phyloP scores from a whole-genome alignment of 2,113 vertebrate species.

The Picathartes gymnocephalus region DNA sequence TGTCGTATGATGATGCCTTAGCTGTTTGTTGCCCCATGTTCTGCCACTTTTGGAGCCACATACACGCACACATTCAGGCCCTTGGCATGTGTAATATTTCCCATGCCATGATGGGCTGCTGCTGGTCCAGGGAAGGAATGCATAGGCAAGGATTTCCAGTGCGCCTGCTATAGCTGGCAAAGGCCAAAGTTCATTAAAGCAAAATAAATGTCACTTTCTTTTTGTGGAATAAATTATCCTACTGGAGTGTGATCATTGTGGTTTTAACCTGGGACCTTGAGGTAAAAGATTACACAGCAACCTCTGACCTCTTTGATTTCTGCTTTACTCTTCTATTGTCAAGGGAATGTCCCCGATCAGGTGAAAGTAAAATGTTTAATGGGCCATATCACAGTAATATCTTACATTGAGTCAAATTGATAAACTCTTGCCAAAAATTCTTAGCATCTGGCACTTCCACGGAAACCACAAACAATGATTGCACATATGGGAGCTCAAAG shows the following conservation, averaged over 20 bases:
- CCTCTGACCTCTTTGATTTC: constrained; percentile 74
- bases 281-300: constrained; percentile 61
- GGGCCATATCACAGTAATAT: constrained; percentile 45
- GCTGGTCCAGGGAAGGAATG: background rate
- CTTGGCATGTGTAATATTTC: background rate
- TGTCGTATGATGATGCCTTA: background rate
- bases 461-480: constrained; percentile 47
- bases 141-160: background rate
- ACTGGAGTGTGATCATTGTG: constrained; percentile 65
- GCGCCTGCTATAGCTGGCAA: background rate
- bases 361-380: constrained; percentile 52
- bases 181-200: constrained; percentile 63
- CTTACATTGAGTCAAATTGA: constrained; percentile 37
- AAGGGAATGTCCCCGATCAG: constrained; percentile 46
- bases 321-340: constrained; percentile 42
- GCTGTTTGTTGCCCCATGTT: background rate
- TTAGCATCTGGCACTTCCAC: constrained; percentile 55
- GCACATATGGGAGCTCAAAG: constrained; percentile 51
- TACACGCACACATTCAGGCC: background rate
- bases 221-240: constrained; percentile 40
- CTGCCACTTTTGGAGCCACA: background rate
- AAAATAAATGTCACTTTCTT: constrained; percentile 59
- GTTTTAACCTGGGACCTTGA: constrained; percentile 68
- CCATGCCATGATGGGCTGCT: background rate
- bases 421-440: constrained; percentile 60